Evolutionary conservation across 2,113 vertebrate genomes (phyloP).

Genomic region (Damaliscus lunatus): DNA sequence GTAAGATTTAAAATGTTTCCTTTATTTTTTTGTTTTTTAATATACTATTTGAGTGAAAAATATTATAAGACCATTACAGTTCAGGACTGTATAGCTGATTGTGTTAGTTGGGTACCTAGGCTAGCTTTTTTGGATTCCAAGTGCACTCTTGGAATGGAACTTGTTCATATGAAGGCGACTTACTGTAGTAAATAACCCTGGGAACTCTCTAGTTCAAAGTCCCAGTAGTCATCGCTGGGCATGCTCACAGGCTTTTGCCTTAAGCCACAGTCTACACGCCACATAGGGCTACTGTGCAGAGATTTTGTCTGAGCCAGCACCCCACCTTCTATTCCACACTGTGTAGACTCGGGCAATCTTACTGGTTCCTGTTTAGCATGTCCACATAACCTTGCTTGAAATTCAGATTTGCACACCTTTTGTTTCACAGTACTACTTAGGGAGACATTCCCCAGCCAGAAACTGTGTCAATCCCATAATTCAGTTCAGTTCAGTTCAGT

Average conservation of each 20-base stretch:
- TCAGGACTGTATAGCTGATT: neutral
- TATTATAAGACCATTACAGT: neutral
- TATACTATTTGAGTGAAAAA: neutral
- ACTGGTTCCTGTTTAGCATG: too few species aligned
- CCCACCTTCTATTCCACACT: neutral
- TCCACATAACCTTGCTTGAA: too few species aligned
- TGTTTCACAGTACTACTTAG: too few species aligned
- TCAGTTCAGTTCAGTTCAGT: too few species aligned
- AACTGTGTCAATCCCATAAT: too few species aligned
- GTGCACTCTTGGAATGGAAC: neutral
- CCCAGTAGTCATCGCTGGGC: neutral
- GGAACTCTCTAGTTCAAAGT: neutral
- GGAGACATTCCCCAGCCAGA: too few species aligned
- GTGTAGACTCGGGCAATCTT: neutral
- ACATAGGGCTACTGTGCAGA: neutral
- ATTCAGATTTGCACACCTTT: too few species aligned
- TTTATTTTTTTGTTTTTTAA: neutral
- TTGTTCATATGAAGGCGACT: neutral
- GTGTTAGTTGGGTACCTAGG: neutral
- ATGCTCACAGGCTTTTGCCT: neutral
- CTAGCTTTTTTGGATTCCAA: neutral
- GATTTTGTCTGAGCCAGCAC: neutral
- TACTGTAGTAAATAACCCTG: neutral
- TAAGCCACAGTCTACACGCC: neutral
- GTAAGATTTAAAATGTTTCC: neutral